Percentiles rank a stretch among this genome's conserved stretches.
Conservation (phyloP, 2,113 vertebrate genomes). For the Eurystomus gularis region DNA sequence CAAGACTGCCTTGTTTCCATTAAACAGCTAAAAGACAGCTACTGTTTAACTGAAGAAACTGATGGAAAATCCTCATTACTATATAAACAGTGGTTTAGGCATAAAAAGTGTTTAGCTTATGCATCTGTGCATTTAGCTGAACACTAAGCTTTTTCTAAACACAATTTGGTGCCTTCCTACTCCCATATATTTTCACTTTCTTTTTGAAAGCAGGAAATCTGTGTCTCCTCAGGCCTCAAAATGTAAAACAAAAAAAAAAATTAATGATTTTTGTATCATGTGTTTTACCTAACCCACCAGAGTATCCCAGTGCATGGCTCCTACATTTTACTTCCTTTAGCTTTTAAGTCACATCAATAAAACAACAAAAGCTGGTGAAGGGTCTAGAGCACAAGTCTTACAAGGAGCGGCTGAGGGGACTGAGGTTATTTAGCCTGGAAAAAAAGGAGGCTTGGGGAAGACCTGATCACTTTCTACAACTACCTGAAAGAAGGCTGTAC, state of each 20-base stretch:
- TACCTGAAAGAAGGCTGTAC: background rate
- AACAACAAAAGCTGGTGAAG: background rate
- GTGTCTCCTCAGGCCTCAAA: conserved; percentile 26
- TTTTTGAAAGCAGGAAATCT: conserved; percentile 53
- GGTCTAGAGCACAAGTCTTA: background rate
- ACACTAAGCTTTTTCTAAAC: conserved; percentile 47
- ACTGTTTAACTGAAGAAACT: conserved; percentile 52
- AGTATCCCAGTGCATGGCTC: background rate
- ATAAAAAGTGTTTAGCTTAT: conserved; percentile 58
- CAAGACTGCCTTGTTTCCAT: conserved; percentile 24
- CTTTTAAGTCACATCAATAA: background rate
- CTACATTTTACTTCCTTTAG: background rate
- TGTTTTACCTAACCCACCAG: background rate
- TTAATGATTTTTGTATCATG: background rate
- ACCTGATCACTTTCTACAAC: background rate
- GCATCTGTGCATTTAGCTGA: conserved; percentile 55
- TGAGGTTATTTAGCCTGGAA: background rate
- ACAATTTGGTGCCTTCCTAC: conserved; percentile 30
- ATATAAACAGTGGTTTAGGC: conserved; percentile 40
- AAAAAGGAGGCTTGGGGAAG: background rate
- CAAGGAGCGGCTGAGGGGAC: background rate
- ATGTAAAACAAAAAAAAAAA: background rate
- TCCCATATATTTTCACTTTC: conserved; percentile 54
- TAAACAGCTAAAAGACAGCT: conserved; percentile 22
- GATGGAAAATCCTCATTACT: conserved; percentile 50